Evolutionary conservation across 2,113 vertebrate species (phyloP).

Genomic region (Bubo scandiacus): DNA sequence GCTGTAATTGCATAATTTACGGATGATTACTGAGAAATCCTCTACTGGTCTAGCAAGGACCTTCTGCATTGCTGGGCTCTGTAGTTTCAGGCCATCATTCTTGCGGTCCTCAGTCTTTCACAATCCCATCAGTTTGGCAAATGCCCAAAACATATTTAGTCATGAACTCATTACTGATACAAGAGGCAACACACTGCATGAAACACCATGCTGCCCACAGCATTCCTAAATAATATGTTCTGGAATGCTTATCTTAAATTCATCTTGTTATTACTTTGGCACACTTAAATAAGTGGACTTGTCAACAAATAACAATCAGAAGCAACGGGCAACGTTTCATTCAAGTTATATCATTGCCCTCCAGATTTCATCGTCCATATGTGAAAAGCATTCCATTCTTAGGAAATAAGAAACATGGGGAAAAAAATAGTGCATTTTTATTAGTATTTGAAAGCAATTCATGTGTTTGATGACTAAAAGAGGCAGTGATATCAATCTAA

Average conservation of each 20-base stretch:
- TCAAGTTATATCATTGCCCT: slow-evolving; percentile 3
- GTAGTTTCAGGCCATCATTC: slow-evolving; percentile 44
- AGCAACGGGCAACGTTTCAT: slow-evolving; percentile 5
- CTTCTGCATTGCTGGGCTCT: slow-evolving; percentile 9
- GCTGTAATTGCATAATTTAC: slow-evolving; percentile 61
- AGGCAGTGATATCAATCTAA: background rate
- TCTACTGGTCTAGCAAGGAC: slow-evolving; percentile 1
- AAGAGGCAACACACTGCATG: slow-evolving; percentile 59
- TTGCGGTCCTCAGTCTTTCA: slow-evolving; percentile 41
- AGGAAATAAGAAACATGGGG: background rate
- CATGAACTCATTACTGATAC: slow-evolving; percentile 72
- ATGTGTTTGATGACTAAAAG: background rate
- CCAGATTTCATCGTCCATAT: background rate
- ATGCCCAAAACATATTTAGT: slow-evolving; percentile 59
- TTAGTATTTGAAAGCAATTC: background rate
- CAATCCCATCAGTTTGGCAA: slow-evolving; percentile 60
- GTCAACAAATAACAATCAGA: slow-evolving; percentile 64
- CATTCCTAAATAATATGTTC: slow-evolving; percentile 66
- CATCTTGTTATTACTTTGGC: slow-evolving; percentile 54
- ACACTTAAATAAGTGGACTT: slow-evolving; percentile 55
- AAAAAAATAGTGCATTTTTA: background rate
- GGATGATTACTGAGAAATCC: slow-evolving; percentile 41
- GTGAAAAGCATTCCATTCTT: background rate
- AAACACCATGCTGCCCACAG: slow-evolving; percentile 61
- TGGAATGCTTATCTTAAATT: slow-evolving; percentile 71